These are phyloP conservation scores for Plebejus argus DNA, from an alignment of 2,888 invertebrate species.

Conservation along the genomic window DNA sequence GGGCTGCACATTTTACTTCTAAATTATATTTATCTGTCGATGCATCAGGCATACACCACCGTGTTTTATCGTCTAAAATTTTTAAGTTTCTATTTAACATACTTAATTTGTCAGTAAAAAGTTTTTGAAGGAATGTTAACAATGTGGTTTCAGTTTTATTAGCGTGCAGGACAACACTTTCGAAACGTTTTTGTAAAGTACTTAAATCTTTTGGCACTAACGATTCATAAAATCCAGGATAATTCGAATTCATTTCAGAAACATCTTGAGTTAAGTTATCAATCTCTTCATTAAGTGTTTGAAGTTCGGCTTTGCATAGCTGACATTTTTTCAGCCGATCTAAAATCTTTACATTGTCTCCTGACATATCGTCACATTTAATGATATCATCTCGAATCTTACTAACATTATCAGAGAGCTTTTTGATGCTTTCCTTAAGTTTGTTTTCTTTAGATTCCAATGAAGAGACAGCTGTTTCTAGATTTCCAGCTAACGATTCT, in stretches of 20 bases:
- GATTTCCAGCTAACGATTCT: slow-evolving; percentile 85
- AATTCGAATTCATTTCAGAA: slow-evolving; percentile 85
- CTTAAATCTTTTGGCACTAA: slow-evolving; percentile 90
- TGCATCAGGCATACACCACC: slow-evolving; percentile 94
- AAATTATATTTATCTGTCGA: slow-evolving; percentile 95
- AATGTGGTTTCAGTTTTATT: slow-evolving; percentile 91
- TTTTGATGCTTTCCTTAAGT: slow-evolving; percentile 86
- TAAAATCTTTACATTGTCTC: slow-evolving; percentile 91
- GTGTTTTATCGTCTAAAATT: slow-evolving; percentile 92
- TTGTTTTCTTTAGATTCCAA: slow-evolving; percentile 88
- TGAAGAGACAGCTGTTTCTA: slow-evolving; percentile 86
- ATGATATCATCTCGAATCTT: slow-evolving; percentile 91
- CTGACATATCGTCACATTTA: slow-evolving; percentile 94
- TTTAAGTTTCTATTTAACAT: slow-evolving; percentile 90
- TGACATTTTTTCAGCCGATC: slow-evolving; percentile 89
- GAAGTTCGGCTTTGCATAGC: slow-evolving; percentile 86
- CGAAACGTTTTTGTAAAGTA: slow-evolving; percentile 91
- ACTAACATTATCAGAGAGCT: slow-evolving; percentile 84
- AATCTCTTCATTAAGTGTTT: slow-evolving; percentile 84
- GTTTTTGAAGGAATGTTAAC: slow-evolving; percentile 90
- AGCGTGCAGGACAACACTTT: slow-evolving; percentile 88
- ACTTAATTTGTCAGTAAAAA: slow-evolving; percentile 91
- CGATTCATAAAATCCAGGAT: slow-evolving; percentile 89
- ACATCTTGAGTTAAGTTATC: slow-evolving; percentile 85
- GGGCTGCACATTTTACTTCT: slow-evolving; percentile 92